phyloP scores from a whole-genome alignment of 2,113 vertebrate genomes.

The Polypterus senegalus region DNA sequence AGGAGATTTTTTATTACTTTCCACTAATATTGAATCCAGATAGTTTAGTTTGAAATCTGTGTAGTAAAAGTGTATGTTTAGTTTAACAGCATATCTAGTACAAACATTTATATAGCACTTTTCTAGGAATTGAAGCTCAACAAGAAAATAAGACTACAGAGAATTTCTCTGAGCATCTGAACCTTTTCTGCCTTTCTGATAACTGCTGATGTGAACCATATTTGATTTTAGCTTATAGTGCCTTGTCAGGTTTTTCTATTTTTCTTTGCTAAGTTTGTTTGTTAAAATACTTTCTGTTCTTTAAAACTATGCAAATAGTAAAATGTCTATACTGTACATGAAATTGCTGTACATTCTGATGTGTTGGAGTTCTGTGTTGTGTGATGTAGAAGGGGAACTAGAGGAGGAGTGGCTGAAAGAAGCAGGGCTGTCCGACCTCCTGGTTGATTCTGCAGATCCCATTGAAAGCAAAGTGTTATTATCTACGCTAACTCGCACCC shows the following conservation, averaged over 20 bases:
- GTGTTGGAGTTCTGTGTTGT: neutral
- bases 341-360: neutral
- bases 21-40: too few species aligned
- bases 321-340: neutral
- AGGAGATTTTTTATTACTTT: too few species aligned
- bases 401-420: slow-evolving; percentile 93
- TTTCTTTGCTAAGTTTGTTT: neutral
- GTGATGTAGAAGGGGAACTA: slow-evolving; percentile 71
- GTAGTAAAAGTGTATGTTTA: too few species aligned
- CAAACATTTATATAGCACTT: too few species aligned
- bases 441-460: slow-evolving; percentile 61
- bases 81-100: too few species aligned
- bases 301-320: neutral
- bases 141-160: too few species aligned
- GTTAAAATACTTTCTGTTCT: neutral
- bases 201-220: too few species aligned
- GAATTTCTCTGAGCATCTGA: too few species aligned
- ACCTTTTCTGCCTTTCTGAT: too few species aligned
- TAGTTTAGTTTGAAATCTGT: too few species aligned
- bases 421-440: slow-evolving; percentile 76
- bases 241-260: slow-evolving; percentile 1
- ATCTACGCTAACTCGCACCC: slow-evolving; percentile 77
- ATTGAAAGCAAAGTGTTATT: slow-evolving; percentile 70
- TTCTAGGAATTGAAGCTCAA: too few species aligned
- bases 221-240: too few species aligned